Evolutionary conservation across 2,113 vertebrate genomes (phyloP), one percentile per base, ranked within the genome.

Genomic region (Macroglossus sobrinus): DNA sequence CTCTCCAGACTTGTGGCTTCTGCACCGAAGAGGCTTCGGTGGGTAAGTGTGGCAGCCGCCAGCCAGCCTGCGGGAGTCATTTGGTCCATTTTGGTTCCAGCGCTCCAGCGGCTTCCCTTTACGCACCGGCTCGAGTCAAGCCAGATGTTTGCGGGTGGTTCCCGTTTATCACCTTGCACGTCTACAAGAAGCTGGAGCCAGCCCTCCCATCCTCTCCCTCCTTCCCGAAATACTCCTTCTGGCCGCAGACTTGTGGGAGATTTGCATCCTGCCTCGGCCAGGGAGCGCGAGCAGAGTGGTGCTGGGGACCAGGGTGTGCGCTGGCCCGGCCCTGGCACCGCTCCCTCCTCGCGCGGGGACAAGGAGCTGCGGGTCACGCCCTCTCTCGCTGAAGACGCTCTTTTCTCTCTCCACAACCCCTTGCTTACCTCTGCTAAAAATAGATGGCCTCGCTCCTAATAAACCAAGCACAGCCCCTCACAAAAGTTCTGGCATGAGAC

Each of bases 401-500:
- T 79, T 53, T 80, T 35, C 53, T 55, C 40, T 3, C 2, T 0
- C 30, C 30, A 71, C 45, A 57, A 40, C 72, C 47, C n/a, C 47
- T 47, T 79, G 69, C 38, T 72, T 50, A 63, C 35, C 57, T 79
- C 45, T 64, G 59, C 82, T 76, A 16, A 50, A 80, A 35, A 86
- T 0, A 72, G 76, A 50, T 26, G 21, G 15, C 45, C 47, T 91
- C 12, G 11, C 47, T 47, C 15, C 61, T 80, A 35, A 47, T 53
- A 53, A 43, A 50, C 16, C 40, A 43, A 33, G 2, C 24, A 26
- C 22, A 22, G 55, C 7, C 59, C 47, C 28, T 14, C 28, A 13
- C n/a, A 75, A 76, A 97, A 84, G 94, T 95, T 96, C 35, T 55
- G 40, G 33, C 53, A 63, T 28, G 24, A 80, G 80, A 92, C 45